A percentile compares a stretch with the other conserved stretches of the same genome.
Conservation (phyloP, 2,113 vertebrate genomes). For the Catagonus wagneri region DNA sequence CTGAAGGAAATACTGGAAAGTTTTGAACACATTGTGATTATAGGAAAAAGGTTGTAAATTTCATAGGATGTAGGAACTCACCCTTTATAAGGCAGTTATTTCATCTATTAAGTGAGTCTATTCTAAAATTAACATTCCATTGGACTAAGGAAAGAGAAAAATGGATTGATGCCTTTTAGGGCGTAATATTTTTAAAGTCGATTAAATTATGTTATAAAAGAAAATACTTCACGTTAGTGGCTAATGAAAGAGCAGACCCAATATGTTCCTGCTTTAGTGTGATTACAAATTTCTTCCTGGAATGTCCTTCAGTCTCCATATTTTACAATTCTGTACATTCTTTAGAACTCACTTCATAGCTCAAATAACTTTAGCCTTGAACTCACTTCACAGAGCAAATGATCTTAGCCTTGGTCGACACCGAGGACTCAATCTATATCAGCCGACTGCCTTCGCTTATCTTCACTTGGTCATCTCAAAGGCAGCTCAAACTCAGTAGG, state of each 20-base stretch:
- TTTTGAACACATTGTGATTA: conserved; percentile 66
- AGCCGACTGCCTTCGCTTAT: neutral
- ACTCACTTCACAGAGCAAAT: neutral
- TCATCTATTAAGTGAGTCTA: conserved; percentile 29
- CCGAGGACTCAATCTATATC: neutral
- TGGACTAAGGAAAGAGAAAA: conserved; percentile 54
- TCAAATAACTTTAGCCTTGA: conserved; percentile 29
- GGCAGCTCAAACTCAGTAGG: neutral
- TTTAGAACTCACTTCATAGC: neutral
- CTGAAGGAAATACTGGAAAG: conserved; percentile 62
- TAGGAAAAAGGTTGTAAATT: conserved; percentile 66
- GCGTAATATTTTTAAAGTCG: conserved; percentile 45
- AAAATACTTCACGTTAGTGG: conserved; percentile 63
- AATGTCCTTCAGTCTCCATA: neutral
- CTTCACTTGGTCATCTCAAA: neutral
- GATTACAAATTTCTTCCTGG: conserved; percentile 45
- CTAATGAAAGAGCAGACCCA: conserved; percentile 53
- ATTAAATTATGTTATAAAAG: conserved; percentile 73
- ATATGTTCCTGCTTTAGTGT: neutral
- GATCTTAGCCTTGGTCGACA: neutral
- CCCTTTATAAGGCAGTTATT: conserved; percentile 69
- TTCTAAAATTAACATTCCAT: conserved; percentile 79
- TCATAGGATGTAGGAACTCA: conserved; percentile 39
- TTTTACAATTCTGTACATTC: conserved; percentile 10
- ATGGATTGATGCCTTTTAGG: conserved; percentile 57